Base-by-base conservation (phyloP, 2,888 invertebrate species). In the Anagyrus pseudococci region DNA sequence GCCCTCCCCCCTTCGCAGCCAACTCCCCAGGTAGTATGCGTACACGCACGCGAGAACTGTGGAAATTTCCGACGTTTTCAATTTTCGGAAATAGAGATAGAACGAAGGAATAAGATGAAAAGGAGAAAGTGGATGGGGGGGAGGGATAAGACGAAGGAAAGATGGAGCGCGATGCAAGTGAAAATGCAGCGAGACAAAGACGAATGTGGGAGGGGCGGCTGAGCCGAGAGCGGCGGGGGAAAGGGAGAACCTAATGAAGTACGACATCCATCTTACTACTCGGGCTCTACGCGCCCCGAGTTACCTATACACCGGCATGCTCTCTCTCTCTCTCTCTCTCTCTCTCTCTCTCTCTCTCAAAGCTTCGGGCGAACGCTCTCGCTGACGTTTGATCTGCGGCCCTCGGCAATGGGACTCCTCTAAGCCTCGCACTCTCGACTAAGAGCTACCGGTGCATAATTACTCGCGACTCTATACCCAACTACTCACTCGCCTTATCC, bases 261-360 rank as follows among this genome's bases (percentile, higher is more conserved):
- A 70, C 71, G 73, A 76, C 74, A 72, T 77, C 70, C 72, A 72
- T 76, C 73, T 74, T 73, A 70, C 72, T 70, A 63, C 56, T 52
- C 55, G 66, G 54, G 65, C 44, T 63, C 60, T 55, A 19, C n/a
- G 22, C 37, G 26, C 2, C 26, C 6, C 26, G 19, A 13, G 7
- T 4, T 1, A n/a, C n/a, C n/a, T n/a, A n/a, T n/a, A n/a, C 37
- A 33, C 4, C 22, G 26, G 25, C 26, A 25, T 10, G 2, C 33
- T 37, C 15, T 37, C 33, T 37, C 33, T 37, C 33, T 29, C 29
- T 29, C 29, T 29, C 29, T 29, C 29, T 29, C 33, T 37, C 33
- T 10, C 10, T 29, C 29, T 29, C 29, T 29, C 29, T 29, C 29
- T 29, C 33, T 37, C 33, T 10, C 10, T 29, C 29, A 10, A 8